Evolutionary conservation across 2,113 vertebrate species (phyloP).

Genomic region (Percopsis transmontana): DNA sequence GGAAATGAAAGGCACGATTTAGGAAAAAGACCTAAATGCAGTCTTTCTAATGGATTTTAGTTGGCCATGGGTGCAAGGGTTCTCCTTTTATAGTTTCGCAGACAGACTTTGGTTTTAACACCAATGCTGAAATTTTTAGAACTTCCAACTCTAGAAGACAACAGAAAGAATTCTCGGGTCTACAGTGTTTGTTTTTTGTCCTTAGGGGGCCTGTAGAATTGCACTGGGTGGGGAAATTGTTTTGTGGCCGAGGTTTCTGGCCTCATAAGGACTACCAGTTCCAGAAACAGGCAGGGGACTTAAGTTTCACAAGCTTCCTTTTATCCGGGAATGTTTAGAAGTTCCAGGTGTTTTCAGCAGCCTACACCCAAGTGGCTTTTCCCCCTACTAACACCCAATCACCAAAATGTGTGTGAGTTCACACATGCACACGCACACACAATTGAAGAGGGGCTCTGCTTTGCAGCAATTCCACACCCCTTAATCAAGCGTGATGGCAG

Average conservation of each 20-base stretch:
- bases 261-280: neutral
- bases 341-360: conserved; percentile 38
- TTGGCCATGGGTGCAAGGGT: neutral
- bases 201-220: neutral
- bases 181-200: neutral
- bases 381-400: conserved; percentile 5
- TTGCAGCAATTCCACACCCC: conserved; percentile 50
- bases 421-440: conserved; percentile 22
- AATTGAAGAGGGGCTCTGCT: conserved; percentile 23
- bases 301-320: conserved; percentile 31
- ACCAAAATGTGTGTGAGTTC: conserved; percentile 2
- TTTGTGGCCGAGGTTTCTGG: neutral
- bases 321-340: conserved; percentile 24
- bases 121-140: neutral
- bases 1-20: conserved; percentile 20
- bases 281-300: conserved; percentile 2
- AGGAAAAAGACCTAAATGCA: neutral
- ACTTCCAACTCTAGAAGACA: neutral
- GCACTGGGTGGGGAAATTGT: neutral
- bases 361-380: conserved; percentile 16
- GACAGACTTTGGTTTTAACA: neutral
- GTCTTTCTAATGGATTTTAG: neutral
- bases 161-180: neutral
- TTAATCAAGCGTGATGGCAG: conserved; percentile 63
- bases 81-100: neutral